Percentiles rank a stretch among this genome's conserved stretches.
These are phyloP conservation scores for Andrena camellia DNA, from an alignment of 2,888 invertebrate genomes.

Conservation along the genomic window DNA sequence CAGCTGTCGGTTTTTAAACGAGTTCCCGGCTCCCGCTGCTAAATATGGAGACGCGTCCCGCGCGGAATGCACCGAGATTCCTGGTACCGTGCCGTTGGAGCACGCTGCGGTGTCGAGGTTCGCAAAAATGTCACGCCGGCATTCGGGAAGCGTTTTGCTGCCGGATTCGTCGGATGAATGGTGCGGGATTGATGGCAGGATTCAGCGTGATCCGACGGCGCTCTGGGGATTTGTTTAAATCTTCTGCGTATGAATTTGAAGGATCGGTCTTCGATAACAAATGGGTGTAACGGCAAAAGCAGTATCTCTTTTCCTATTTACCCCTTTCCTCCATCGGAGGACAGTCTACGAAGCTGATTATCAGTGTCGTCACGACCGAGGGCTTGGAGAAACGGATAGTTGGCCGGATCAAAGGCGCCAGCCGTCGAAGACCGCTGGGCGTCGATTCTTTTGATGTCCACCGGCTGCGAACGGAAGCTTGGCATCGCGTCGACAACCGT, in stretches of 20 bases:
- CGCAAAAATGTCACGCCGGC: slow-evolving; percentile 35
- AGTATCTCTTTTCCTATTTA: not conserved
- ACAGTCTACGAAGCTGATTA: slow-evolving; percentile 17
- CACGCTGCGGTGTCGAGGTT: not conserved
- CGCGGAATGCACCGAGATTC: slow-evolving; percentile 40
- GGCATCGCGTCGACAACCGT: slow-evolving; percentile 41
- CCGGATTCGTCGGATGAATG: slow-evolving; percentile 9
- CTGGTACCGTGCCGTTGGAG: not conserved
- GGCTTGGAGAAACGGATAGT: not conserved
- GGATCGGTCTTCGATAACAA: not conserved
- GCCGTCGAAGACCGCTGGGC: slow-evolving; percentile 30
- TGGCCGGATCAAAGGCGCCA: slow-evolving; percentile 43
- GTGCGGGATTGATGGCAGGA: slow-evolving; percentile 3
- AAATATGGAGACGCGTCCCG: slow-evolving; percentile 31
- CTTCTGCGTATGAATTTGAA: not conserved
- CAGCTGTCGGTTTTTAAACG: slow-evolving; percentile 13
- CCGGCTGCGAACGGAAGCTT: slow-evolving; percentile 48
- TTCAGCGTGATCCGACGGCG: not conserved
- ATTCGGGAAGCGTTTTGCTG: slow-evolving; percentile 20
- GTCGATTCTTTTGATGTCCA: slow-evolving; percentile 45
- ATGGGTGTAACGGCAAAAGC: not conserved
- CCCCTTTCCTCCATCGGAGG: not conserved
- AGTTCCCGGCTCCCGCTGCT: slow-evolving; percentile 19
- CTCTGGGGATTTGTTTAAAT: not conserved
- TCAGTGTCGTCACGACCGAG: slow-evolving; percentile 40